phyloP scores from a whole-genome alignment of 2,113 vertebrate species.

The Oostethus manadensis region DNA sequence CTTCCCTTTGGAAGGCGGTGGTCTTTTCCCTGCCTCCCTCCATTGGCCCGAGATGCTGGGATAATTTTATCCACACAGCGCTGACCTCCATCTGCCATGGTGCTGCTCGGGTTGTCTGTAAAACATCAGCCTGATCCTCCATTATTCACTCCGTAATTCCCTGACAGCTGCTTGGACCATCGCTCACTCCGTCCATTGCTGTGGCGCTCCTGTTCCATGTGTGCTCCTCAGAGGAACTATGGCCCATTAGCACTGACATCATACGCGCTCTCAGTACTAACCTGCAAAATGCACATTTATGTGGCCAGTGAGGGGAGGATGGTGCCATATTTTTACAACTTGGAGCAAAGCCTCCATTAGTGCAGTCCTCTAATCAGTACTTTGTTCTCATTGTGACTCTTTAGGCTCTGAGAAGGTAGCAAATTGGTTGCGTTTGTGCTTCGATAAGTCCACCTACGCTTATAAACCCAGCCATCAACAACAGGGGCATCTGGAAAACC shows the following conservation, averaged over 20 bases:
- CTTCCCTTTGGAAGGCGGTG: conserved; percentile 25
- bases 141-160: conserved; percentile 28
- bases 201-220: conserved; percentile 32
- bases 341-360: conserved; percentile 18
- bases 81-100: conserved; percentile 53
- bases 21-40: conserved; percentile 18
- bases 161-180: conserved; percentile 53
- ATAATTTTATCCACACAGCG: conserved; percentile 51
- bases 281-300: neutral
- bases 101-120: conserved; percentile 40
- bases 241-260: conserved; percentile 52
- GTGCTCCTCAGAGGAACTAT: conserved; percentile 31
- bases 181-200: conserved; percentile 36
- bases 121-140: conserved; percentile 38
- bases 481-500: conserved; percentile 46
- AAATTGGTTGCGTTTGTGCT: conserved; percentile 20
- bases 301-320: neutral
- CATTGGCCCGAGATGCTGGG: conserved; percentile 29
- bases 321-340: conserved; percentile 20
- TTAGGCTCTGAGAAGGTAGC: conserved; percentile 8
- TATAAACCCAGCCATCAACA: conserved; percentile 40
- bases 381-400: neutral
- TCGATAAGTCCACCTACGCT: conserved; percentile 58
- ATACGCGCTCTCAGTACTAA: conserved; percentile 33
- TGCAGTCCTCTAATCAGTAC: conserved; percentile 12